Base-by-base conservation (phyloP, 53 echinoderm and acorn worm genomes). In the Echinarachnius parma region DNA sequence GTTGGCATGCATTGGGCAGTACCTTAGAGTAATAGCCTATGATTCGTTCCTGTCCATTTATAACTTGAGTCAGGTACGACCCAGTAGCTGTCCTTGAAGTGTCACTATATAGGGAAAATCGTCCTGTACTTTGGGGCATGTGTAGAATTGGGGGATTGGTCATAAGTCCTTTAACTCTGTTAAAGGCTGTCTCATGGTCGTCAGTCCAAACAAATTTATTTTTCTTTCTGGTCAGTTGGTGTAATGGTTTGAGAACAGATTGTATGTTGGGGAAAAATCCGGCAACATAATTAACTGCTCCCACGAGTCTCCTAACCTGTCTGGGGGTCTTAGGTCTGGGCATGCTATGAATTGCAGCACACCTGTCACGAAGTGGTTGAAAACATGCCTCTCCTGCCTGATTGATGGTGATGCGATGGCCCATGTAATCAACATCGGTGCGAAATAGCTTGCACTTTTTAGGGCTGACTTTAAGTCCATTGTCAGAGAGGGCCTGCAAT, bases 1-100 rank as follows among this genome's bases (percentile, higher is more conserved):
- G 36, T 34, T 34, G 13, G 21, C 47, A 69, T 46, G 80, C 60
- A 21, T 60, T 19, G 0, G 80, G 80, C 10, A 80, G 48, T 25
- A 69, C 58, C 34, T 80, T 80, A 0, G 71, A 80, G 45, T 80
- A 71, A 60, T 80, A 80, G 4, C 70, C 80, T 21, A 80, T 30
- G 14, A 80, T 26, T 18, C 31, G 28, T 70, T 80, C 37, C 4
- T 27, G 2, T 9, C 69, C 70, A 60, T 70, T 80, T 2, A 78
- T 60, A 0, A 31, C 20, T 78, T 64, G 78, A 15, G 78, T 78
- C 29, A 78, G 22, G 39, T 64, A 78, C n/a, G 64, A 45, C 14
- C 78, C 36, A 18, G 78, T 78, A 34, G 65, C 64, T 25, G 28
- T 31, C 25, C 64, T 27, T 30, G 64, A 50, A 4, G 64, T 48